A percentile compares a stretch with the other conserved stretches of the same genome.
phyloP scores from a whole-genome alignment of 2,888 invertebrate species.

The Hydrotaea diabolus region DNA sequence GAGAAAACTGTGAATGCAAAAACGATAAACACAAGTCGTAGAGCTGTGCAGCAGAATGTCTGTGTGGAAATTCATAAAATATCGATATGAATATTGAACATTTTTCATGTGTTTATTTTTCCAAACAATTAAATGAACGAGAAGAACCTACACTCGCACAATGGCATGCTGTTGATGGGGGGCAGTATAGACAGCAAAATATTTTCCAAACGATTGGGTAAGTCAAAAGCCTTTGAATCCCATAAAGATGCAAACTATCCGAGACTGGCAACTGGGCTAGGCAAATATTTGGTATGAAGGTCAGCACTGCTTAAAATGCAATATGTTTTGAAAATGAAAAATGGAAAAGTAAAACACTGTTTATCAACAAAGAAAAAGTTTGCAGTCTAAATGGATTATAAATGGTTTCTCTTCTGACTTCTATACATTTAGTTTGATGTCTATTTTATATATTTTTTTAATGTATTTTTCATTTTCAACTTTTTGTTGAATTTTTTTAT shows the following conservation, averaged over 20 bases:
- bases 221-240: neutral
- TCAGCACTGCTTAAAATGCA: too few relatives aligned
- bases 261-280: neutral
- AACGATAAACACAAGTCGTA: neutral
- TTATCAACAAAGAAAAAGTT: too few relatives aligned
- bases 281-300: too few relatives aligned
- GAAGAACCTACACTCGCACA: neutral
- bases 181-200: neutral
- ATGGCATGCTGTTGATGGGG: neutral
- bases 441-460: too few relatives aligned
- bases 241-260: neutral
- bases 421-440: too few relatives aligned
- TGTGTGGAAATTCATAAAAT: constrained; percentile 5
- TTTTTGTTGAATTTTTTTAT: too few relatives aligned
- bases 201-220: neutral
- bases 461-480: too few relatives aligned
- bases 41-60: neutral
- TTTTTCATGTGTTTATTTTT: constrained; percentile 7
- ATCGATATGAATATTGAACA: neutral
- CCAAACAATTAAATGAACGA: constrained; percentile 19
- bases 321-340: too few relatives aligned
- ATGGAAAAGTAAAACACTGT: too few relatives aligned
- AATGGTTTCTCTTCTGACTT: too few relatives aligned
- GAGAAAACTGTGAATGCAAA: neutral
- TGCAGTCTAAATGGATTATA: too few relatives aligned